Evolutionary conservation across 2,113 vertebrate genomes (phyloP).

Genomic region (Sylvilagus bachmani): DNA sequence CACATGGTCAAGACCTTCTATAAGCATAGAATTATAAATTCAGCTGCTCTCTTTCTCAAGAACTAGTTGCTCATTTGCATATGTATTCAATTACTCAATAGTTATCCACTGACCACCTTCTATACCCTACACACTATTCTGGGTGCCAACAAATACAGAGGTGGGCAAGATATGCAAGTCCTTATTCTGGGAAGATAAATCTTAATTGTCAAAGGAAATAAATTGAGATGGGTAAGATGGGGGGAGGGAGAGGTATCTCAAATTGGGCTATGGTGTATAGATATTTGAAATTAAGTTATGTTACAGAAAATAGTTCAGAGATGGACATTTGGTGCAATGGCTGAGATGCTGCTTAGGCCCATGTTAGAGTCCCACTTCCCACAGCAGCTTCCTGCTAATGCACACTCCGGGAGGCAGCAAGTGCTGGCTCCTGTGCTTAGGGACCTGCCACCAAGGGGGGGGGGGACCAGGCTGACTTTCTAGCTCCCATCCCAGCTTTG

Average conservation of each 20-base stretch:
- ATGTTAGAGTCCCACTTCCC: too few relatives aligned
- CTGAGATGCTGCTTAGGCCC: too few relatives aligned
- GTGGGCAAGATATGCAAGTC: not conserved
- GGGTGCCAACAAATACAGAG: not conserved
- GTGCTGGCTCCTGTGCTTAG: too few relatives aligned
- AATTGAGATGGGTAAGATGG: not conserved
- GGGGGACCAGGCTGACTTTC: too few relatives aligned
- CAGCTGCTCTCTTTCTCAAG: not conserved
- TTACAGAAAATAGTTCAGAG: not conserved
- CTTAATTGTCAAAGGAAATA: not conserved
- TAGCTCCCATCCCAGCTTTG: too few relatives aligned
- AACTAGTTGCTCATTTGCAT: constrained; percentile 23
- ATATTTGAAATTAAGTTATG: not conserved
- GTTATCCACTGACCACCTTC: not conserved
- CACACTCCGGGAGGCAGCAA: too few relatives aligned
- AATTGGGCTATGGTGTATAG: not conserved
- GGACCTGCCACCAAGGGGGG: too few relatives aligned
- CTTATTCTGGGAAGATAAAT: not conserved
- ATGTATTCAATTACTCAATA: not conserved
- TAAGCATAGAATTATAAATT: not conserved
- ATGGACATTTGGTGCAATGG: too few relatives aligned
- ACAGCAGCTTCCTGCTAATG: too few relatives aligned
- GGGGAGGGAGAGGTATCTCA: not conserved
- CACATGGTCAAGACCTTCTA: not conserved
- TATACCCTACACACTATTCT: not conserved